phyloP scores from a whole-genome alignment of 2,888 invertebrate species.

The Platycheirus rosarum region DNA sequence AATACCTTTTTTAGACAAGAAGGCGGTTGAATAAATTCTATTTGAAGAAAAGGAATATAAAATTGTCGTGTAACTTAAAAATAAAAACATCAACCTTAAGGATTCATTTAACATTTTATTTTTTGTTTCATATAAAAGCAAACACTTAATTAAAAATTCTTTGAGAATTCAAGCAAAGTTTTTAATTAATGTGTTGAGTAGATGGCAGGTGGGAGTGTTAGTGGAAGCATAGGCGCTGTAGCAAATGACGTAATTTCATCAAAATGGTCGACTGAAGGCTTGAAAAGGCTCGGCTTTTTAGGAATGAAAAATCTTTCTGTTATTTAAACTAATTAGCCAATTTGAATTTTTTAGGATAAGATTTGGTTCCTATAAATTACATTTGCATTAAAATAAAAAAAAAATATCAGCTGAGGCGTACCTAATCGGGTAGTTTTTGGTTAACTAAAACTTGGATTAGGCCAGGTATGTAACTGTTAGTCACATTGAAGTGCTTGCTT shows the following conservation, averaged over 20 bases:
- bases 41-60: constrained; percentile 10
- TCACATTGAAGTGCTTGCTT: no score
- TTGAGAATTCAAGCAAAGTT: constrained; percentile 67
- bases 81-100: constrained; percentile 37
- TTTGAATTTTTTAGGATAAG: no score
- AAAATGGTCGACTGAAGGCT: constrained; percentile 58
- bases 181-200: constrained; percentile 70
- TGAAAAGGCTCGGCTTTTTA: no score
- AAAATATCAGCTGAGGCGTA: no score
- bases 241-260: constrained; percentile 19
- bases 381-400: no score
- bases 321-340: no score
- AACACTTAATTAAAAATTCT: constrained; percentile 73
- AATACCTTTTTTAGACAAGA: constrained; percentile 36
- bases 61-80: constrained; percentile 12
- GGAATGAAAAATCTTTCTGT: no score
- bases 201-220: neutral
- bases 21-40: constrained; percentile 44
- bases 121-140: constrained; percentile 34
- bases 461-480: no score
- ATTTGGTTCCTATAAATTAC: no score
- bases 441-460: no score
- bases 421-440: no score
- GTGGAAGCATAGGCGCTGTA: neutral
- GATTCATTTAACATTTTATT: constrained; percentile 18